Base-by-base conservation (phyloP, 2,797 vertebrate genomes). In the Liparis tanakae region DNA sequence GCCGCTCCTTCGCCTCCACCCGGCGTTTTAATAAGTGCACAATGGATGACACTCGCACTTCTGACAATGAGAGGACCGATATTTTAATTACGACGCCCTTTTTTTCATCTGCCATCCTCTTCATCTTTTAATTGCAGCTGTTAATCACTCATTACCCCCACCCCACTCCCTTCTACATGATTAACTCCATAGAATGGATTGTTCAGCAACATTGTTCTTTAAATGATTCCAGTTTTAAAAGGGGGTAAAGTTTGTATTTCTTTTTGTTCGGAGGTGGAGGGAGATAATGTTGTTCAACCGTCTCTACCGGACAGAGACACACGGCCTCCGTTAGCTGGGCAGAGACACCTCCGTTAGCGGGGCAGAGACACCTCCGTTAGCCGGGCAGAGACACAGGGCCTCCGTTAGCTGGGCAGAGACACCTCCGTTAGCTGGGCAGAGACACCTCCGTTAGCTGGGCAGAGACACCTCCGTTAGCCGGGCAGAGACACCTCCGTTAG, bases 71-170 rank as follows among this genome's bases (percentile, higher is more conserved):
- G 95, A 96, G 96, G 95, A 95, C 96, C 96, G 96, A 96, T 97
- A 97, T 97, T 98, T 97, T 98, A 97, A 98, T 98, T 97, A 97
- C 25, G 25, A 2, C 96, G 96, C 95, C 94, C 95, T 95, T 85
- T 90, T 91, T 88, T 83, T 89, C 86, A 90, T 90, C 90, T 88
- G 85, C 88, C 89, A 87, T 90, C 82, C 86, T 96, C 82, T 85
- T 96, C 97, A 97, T 97, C 96, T 97, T 97, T 98, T 98, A 98
- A 98, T 98, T 98, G 96, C 97, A 96, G 96, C 96, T 97, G 97
- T 98, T 98, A 98, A 98, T 98, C 97, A 98, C 96, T 98, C 95
- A 98, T 98, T 98, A 98, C 39, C 39, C 39, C 39, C 39, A 12
- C 95, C 93, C 95, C 95, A 96, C 67, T 96, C 96, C 95, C 96